Percentiles rank a stretch among this genome's conserved stretches.
These are phyloP conservation scores for Agrotis puta DNA, from an alignment of 2,888 invertebrate species.

Conservation along the genomic window DNA sequence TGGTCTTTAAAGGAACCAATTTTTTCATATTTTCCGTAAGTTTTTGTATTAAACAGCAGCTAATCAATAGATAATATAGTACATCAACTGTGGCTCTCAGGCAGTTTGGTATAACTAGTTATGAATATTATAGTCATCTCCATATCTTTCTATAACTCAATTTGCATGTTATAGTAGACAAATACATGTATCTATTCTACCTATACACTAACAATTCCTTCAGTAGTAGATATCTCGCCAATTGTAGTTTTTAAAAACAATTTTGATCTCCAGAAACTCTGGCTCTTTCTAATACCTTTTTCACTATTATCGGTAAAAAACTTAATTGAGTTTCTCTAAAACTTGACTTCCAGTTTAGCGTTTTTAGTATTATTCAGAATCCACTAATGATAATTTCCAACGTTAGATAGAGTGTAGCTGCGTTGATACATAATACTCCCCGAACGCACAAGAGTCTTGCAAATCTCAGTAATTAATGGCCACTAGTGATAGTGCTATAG, in stretches of 20 bases:
- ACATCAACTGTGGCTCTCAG: not conserved
- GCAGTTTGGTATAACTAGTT: not conserved
- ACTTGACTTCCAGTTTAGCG: too few species aligned
- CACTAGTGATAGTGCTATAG: not conserved
- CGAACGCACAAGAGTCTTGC: not conserved
- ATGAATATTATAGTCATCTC: constrained; percentile 26
- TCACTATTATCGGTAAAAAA: too few species aligned
- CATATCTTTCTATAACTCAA: constrained; percentile 29
- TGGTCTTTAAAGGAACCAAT: too few species aligned
- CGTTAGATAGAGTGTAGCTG: not conserved
- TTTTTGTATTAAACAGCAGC: not conserved
- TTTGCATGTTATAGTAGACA: constrained; percentile 16
- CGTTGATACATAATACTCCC: not conserved
- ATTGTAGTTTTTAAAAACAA: not conserved
- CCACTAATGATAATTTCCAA: not conserved
- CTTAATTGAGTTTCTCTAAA: too few species aligned
- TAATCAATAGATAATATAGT: not conserved
- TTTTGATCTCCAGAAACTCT: not conserved
- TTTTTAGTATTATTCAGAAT: not conserved
- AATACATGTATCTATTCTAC: not conserved
- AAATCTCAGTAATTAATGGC: not conserved
- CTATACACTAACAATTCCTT: not conserved
- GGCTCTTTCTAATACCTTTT: not conserved
- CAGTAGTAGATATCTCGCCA: not conserved
- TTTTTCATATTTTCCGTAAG: not conserved